These are phyloP conservation scores for Mimachlamys varia DNA, from an alignment of 2,888 invertebrate species.

Conservation along the genomic window DNA sequence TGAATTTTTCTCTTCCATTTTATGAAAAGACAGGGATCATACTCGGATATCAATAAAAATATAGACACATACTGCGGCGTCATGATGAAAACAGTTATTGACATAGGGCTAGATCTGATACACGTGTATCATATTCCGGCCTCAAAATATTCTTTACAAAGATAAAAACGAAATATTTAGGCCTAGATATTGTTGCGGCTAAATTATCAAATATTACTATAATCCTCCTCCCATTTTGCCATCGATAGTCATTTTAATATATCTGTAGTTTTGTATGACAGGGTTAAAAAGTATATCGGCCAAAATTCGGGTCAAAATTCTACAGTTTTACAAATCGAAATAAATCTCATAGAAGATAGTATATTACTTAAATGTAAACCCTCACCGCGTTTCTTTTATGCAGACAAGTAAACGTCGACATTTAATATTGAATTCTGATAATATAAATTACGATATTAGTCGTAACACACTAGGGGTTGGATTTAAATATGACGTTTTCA, in stretches of 20 bases:
- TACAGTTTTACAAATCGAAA: neutral
- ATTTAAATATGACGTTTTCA: neutral
- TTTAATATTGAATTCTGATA: neutral
- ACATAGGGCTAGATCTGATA: neutral
- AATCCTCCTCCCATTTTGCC: neutral
- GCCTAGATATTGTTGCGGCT: constrained; percentile 10
- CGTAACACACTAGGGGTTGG: neutral
- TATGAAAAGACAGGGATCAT: neutral
- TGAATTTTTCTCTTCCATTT: neutral
- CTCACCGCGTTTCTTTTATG: neutral
- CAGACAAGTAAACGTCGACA: neutral
- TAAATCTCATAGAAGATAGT: neutral
- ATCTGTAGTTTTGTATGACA: constrained; percentile 1
- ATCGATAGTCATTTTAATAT: neutral
- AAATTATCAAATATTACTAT: constrained; percentile 5
- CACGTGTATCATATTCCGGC: neutral
- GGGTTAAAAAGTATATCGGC: neutral
- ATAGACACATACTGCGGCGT: neutral
- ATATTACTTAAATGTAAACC: neutral
- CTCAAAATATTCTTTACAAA: neutral
- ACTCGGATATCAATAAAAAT: neutral
- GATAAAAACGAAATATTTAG: neutral
- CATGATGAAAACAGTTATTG: neutral
- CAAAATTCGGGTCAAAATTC: constrained; percentile 22
- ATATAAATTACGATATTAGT: neutral